Evolutionary conservation across 2,888 invertebrate genomes (phyloP), one percentile per base, ranked within the genome.

Genomic region (Congeria kusceri): DNA sequence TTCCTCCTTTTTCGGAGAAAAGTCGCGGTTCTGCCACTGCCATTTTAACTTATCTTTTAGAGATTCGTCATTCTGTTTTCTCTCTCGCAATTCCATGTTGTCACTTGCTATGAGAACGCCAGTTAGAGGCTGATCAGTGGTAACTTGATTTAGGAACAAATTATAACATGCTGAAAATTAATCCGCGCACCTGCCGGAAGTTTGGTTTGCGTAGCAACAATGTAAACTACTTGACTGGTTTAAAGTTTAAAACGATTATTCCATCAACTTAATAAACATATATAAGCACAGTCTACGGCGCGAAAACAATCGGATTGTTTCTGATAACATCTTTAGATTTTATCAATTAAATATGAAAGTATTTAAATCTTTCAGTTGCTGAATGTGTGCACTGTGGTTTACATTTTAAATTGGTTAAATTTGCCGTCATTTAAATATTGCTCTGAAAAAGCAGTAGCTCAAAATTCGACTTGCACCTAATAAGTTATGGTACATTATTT

Each of bases 11-110:
- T 82, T 65, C 7, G 87, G 83, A n/a, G 75, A 75, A 72, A 91
- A 90, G 59, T 88, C 85, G 25, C 64, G 63, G 3, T 80, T 87
- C n/a, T 84, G 83, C 61, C 87, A 89, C 77, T 90, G 89, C 18
- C 78, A 79, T 20, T 73, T 61, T 7, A 88, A 72, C 73, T 89
- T 89, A 70, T 89, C 89, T 63, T 85, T 88, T 28, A 90, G 69
- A 44, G 86, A 79, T 29, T 78, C 75, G 27, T 64, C 32, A 13
- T 39, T 25, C 49, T 69, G 58, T n/a, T 75, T 78, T 66, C 87
- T 77, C 74, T 88, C 87, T 73, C 88, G 69, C 9, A 88, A 61
- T 49, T 88, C 88, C 89, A 88, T 88, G 2, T 56, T 74, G 57
- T 39, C 27, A 4, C 56, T 44, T 32, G 39, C 11, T 4, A 32